Conservation (phyloP, 1,140 invertebrate genomes). For the Eueides isabella region DNA sequence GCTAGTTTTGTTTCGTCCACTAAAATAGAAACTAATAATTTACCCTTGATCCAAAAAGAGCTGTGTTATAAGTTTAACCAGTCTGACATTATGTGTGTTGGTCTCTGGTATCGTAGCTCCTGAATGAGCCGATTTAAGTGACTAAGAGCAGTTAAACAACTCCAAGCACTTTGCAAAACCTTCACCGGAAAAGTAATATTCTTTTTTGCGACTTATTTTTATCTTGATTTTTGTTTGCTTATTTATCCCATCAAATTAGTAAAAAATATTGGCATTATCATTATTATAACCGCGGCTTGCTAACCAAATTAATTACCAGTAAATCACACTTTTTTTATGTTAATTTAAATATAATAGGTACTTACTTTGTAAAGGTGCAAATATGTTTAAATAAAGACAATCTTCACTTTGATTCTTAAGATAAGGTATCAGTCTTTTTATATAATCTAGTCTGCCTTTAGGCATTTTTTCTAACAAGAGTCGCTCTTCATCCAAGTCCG, state of each 20-base stretch:
- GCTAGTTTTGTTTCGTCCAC: slow-evolving; percentile 81
- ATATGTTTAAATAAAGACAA: slow-evolving; percentile 98
- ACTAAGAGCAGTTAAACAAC: too few relatives aligned
- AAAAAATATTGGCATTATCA: too few relatives aligned
- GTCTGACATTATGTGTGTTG: not conserved
- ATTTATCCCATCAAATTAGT: too few relatives aligned
- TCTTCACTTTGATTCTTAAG: slow-evolving; percentile 97
- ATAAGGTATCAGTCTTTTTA: slow-evolving; percentile 92
- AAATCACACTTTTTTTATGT: not conserved
- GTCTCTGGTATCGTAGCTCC: too few relatives aligned
- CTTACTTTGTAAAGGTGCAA: slow-evolving; percentile 96
- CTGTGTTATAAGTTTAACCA: not conserved
- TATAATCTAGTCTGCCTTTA: slow-evolving; percentile 92
- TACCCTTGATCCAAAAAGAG: too few relatives aligned
- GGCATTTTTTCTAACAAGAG: slow-evolving; percentile 93
- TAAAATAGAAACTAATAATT: slow-evolving; percentile 46
- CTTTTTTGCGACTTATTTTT: too few relatives aligned
- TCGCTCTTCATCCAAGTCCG: slow-evolving; percentile 91
- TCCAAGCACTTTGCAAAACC: too few relatives aligned
- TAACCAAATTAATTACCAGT: too few relatives aligned
- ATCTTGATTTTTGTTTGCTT: too few relatives aligned
- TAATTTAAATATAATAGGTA: slow-evolving; percentile 34
- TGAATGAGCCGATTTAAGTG: too few relatives aligned
- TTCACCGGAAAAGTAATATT: too few relatives aligned
- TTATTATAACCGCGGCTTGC: too few relatives aligned